Conservation (phyloP, 2,888 invertebrate genomes). For the Trichopoda pennipes region DNA sequence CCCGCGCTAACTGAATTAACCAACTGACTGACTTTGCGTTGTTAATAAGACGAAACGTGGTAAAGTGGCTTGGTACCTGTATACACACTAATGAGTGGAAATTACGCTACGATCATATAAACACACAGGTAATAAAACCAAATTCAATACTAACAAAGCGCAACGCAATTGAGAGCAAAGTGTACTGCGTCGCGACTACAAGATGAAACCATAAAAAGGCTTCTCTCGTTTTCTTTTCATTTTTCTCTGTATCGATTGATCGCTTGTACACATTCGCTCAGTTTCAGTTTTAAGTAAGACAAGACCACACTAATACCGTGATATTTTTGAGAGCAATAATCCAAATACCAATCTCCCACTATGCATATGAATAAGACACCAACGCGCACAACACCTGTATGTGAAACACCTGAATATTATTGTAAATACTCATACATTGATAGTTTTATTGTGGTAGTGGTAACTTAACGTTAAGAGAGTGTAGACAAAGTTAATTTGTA, state of each 20-base stretch:
- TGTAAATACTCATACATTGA: conserved; percentile 30
- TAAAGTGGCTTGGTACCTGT: conserved; percentile 51
- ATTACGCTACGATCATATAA: conserved; percentile 24
- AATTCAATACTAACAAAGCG: conserved; percentile 18
- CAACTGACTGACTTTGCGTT: background rate
- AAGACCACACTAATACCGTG: conserved; percentile 10
- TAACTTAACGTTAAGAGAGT: conserved; percentile 4
- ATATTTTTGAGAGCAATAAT: conserved; percentile 22
- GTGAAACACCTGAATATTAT: conserved; percentile 55
- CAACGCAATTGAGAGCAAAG: conserved; percentile 34
- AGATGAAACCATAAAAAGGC: conserved; percentile 69
- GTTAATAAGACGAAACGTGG: conserved; percentile 53
- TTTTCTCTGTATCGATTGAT: conserved; percentile 18
- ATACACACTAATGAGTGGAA: conserved; percentile 26
- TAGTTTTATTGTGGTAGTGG: conserved; percentile 25
- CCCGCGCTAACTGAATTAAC: conserved; percentile 49
- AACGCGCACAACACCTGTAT: conserved; percentile 62
- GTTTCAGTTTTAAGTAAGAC: background rate
- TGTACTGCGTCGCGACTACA: conserved; percentile 2
- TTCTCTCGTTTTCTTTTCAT: conserved; percentile 13
- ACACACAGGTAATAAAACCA: conserved; percentile 36
- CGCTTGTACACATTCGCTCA: background rate
- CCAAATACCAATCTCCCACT: conserved; percentile 60
- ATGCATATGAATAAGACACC: conserved; percentile 60
- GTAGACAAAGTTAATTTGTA: conserved; percentile 53